These are phyloP conservation scores for Melanotaenia pygmaea DNA, from an alignment of 2,797 vertebrate genomes.

Conservation along the genomic window DNA sequence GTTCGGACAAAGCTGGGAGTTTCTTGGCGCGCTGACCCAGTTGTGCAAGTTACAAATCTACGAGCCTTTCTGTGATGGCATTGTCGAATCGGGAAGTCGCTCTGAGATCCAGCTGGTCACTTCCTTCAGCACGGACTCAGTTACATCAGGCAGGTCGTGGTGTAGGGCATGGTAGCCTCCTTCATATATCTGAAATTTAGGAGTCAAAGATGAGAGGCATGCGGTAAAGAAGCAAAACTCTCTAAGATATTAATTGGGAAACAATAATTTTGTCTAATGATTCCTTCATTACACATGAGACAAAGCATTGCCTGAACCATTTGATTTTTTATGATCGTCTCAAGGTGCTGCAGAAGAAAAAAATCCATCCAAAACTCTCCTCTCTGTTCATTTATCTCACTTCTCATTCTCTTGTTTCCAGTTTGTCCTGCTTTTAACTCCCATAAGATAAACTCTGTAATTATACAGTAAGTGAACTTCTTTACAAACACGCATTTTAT, in stretches of 20 bases:
- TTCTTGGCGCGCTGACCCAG: slow-evolving; percentile 22
- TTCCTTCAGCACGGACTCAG: slow-evolving; percentile 88
- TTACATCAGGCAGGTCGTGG: slow-evolving; percentile 92
- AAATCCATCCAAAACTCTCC: neutral
- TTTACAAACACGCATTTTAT: neutral
- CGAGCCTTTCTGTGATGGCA: slow-evolving; percentile 33
- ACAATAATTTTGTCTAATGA: neutral
- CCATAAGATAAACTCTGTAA: slow-evolving; percentile 1
- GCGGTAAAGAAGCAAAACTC: neutral
- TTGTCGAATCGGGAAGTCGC: slow-evolving; percentile 73
- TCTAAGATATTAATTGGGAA: neutral
- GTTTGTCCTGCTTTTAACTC: neutral
- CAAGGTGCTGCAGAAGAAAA: neutral
- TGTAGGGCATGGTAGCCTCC: slow-evolving; percentile 94
- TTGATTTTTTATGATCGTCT: neutral
- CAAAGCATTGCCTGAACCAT: neutral
- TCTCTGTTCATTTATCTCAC: slow-evolving; percentile 12
- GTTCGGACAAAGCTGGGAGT: slow-evolving; percentile 18
- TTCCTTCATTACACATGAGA: slow-evolving; percentile 10
- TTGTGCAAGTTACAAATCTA: slow-evolving; percentile 46
- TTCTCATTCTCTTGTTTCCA: neutral
- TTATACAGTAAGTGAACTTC: neutral
- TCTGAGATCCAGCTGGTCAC: slow-evolving; percentile 90
- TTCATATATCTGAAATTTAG: slow-evolving; percentile 87
- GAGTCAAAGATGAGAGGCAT: neutral